phyloP scores from a whole-genome alignment of 2,888 invertebrate genomes.

The Mylabris sibirica region DNA sequence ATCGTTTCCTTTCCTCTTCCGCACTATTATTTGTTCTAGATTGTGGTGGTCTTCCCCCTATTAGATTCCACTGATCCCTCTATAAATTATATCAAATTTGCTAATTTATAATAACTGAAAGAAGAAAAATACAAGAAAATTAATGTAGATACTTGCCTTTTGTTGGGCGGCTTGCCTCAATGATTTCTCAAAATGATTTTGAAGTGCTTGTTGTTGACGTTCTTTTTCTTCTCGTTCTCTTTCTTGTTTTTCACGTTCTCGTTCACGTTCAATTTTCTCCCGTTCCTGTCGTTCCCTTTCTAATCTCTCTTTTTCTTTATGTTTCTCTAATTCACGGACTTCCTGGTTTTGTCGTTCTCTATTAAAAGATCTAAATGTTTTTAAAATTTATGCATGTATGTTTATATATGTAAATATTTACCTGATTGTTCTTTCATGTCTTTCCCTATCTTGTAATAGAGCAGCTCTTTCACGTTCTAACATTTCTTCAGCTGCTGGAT shows the following conservation, averaged over 20 bases:
- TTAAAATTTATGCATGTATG: no score
- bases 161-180: constrained; percentile 75
- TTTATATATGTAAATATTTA: constrained; percentile 57
- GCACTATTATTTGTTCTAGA: constrained; percentile 53
- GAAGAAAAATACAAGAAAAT: background rate
- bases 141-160: constrained; percentile 66
- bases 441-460: constrained; percentile 69
- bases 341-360: constrained; percentile 75
- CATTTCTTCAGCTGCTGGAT: constrained; percentile 62
- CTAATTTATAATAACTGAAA: background rate
- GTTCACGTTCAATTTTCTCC: constrained; percentile 62
- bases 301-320: constrained; percentile 61
- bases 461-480: constrained; percentile 64
- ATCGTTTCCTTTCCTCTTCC: constrained; percentile 58
- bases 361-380: constrained; percentile 39
- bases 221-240: constrained; percentile 63
- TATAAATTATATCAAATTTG: constrained; percentile 4
- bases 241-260: constrained; percentile 63
- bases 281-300: constrained; percentile 57
- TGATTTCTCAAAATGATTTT: constrained; percentile 91
- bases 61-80: constrained; percentile 69
- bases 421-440: constrained; percentile 72
- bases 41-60: constrained; percentile 65
- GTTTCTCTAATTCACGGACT: constrained; percentile 69
- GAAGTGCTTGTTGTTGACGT: constrained; percentile 75